phyloP scores from a whole-genome alignment of 1,140 invertebrate genomes.

The Zaprionus tsacasi region DNA sequence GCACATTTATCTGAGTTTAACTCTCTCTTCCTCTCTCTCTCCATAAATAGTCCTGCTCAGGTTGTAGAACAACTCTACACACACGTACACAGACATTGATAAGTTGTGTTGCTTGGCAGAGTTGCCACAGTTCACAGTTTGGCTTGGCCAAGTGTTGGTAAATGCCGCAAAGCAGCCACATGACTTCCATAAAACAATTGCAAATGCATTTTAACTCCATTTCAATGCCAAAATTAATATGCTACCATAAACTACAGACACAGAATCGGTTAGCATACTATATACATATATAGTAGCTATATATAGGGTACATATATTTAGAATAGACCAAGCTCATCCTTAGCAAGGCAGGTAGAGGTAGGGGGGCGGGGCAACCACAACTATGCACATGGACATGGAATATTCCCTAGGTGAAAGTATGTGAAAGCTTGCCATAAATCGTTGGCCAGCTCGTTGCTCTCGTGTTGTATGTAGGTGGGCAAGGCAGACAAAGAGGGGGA shows the following conservation, averaged over 20 bases:
- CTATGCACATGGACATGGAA: slow-evolving; percentile 61
- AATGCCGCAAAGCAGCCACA: slow-evolving; percentile 58
- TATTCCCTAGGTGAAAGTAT: slow-evolving; percentile 83
- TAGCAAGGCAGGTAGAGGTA: neutral
- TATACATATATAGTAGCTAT: slow-evolving; percentile 22
- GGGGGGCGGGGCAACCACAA: slow-evolving; percentile 42
- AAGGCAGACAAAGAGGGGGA: neutral
- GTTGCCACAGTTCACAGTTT: neutral
- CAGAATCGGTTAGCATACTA: slow-evolving; percentile 25
- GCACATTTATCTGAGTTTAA: slow-evolving; percentile 12
- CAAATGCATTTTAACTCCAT: slow-evolving; percentile 68
- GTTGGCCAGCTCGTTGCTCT: slow-evolving; percentile 55
- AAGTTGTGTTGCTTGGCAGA: neutral
- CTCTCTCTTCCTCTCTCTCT: neutral
- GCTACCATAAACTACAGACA: slow-evolving; percentile 64
- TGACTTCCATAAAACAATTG: slow-evolving; percentile 68
- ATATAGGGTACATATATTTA: slow-evolving; percentile 15
- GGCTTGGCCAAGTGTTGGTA: slow-evolving; percentile 39
- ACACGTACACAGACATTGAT: slow-evolving; percentile 10
- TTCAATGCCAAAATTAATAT: slow-evolving; percentile 80
- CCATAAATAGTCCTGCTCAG: slow-evolving; percentile 7
- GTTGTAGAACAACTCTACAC: neutral
- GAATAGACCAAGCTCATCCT: neutral
- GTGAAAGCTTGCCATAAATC: slow-evolving; percentile 83
- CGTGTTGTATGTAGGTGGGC: slow-evolving; percentile 48